Evolutionary conservation across 2,888 invertebrate species (phyloP).

Genomic region (Drosophila subsilvestris): DNA sequence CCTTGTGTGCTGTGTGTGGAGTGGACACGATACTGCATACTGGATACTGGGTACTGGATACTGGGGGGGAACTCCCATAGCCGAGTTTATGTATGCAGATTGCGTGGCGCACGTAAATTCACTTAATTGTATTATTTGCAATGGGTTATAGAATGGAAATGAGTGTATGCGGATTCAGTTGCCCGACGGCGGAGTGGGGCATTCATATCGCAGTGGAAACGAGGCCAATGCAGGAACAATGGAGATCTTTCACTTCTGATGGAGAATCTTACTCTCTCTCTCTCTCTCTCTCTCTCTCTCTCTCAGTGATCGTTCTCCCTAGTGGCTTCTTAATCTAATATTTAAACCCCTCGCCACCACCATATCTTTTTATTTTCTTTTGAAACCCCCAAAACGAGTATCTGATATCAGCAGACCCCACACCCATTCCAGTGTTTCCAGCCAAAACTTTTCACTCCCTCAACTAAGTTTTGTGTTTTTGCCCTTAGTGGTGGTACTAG

Average conservation of each 20-base stretch:
- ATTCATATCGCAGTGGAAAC: neutral
- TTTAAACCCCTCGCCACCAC: neutral
- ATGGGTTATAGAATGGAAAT: slow-evolving; percentile 37
- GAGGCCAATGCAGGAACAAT: neutral
- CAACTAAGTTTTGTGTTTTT: neutral
- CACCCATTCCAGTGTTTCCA: neutral
- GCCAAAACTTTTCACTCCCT: neutral
- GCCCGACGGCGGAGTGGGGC: neutral
- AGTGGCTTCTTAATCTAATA: no score
- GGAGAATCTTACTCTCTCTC: neutral
- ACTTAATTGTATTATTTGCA: slow-evolving; percentile 68
- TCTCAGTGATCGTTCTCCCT: no score
- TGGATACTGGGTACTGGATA: no score
- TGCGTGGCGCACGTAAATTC: slow-evolving; percentile 76
- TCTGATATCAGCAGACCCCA: no score
- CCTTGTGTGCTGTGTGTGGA: slow-evolving; percentile 14
- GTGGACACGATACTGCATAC: no score
- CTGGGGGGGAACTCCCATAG: neutral
- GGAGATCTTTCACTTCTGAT: neutral
- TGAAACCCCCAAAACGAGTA: neutral
- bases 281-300: no score
- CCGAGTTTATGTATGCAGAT: slow-evolving; percentile 72
- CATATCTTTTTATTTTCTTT: neutral
- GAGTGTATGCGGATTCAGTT: neutral
- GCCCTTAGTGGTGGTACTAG: neutral